A percentile compares a stretch with the other conserved stretches of the same genome.
Evolutionary conservation across 2,888 invertebrate genomes (phyloP).

Genomic region (Calameuta pallipes): DNA sequence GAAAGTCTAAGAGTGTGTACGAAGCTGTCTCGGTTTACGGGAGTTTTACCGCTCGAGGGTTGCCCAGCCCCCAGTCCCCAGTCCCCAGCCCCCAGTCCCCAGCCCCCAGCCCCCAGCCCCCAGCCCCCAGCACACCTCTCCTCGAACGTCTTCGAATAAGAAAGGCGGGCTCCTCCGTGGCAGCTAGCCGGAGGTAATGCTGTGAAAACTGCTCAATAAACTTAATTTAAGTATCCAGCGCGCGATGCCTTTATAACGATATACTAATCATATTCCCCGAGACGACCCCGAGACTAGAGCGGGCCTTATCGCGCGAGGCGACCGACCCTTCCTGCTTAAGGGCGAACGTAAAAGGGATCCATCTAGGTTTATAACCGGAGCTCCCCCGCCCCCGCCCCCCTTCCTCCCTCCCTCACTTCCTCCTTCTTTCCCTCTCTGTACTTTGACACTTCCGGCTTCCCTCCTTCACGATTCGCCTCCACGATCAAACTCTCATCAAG

Average conservation of each 20-base stretch:
- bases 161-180: too few species aligned
- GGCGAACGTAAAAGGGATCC: constrained; percentile 15
- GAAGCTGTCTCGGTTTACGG: too few species aligned
- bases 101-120: background rate
- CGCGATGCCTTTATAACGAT: constrained; percentile 42
- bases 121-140: background rate
- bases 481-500: too few species aligned
- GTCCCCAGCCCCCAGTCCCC: background rate
- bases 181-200: constrained; percentile 39
- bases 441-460: background rate
- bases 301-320: constrained; percentile 9
- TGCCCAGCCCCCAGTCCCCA: background rate
- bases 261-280: constrained; percentile 50
- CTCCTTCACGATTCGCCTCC: constrained; percentile 6
- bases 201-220: constrained; percentile 51
- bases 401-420: background rate
- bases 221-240: constrained; percentile 44
- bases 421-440: background rate
- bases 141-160: background rate
- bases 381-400: background rate
- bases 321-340: background rate
- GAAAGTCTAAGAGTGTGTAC: too few species aligned
- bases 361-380: constrained; percentile 16
- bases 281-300: constrained; percentile 9
- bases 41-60: too few species aligned